Evolutionary conservation across 35 echinoderm and acorn worm species (phyloP).

Genomic region (Holothuria glaberrima): DNA sequence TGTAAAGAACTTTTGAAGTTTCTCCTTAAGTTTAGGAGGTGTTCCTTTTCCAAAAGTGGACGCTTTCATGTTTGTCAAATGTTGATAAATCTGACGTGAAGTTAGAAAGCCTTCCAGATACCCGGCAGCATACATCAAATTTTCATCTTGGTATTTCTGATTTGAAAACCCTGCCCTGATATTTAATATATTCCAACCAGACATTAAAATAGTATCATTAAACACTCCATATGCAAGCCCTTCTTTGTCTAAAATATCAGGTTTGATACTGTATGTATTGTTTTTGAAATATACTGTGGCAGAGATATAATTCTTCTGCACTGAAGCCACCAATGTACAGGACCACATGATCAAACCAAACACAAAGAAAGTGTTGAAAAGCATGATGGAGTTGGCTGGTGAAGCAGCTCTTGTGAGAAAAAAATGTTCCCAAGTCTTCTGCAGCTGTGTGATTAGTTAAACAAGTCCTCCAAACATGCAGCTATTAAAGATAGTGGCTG

Average conservation of each 20-base stretch:
- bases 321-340: background rate
- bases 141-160: slow-evolving; percentile 29
- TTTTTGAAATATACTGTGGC: slow-evolving; percentile 54
- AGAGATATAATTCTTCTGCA: background rate
- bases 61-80: too few species aligned
- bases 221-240: slow-evolving; percentile 71
- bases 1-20: too few species aligned
- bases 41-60: too few species aligned
- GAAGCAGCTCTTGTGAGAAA: too few species aligned
- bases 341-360: too few species aligned
- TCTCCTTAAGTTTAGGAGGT: too few species aligned
- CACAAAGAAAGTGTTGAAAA: too few species aligned
- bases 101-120: slow-evolving; percentile 77
- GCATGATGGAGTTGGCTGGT: too few species aligned
- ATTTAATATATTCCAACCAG: slow-evolving; percentile 78
- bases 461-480: too few species aligned
- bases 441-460: too few species aligned
- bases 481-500: too few species aligned
- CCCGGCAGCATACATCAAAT: slow-evolving; percentile 70
- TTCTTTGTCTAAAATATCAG: slow-evolving; percentile 69
- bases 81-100: slow-evolving; percentile 53
- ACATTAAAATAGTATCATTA: slow-evolving; percentile 64
- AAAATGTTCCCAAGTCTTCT: too few species aligned
- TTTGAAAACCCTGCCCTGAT: slow-evolving; percentile 54
- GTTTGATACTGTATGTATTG: slow-evolving; percentile 18